A percentile compares a stretch with the other conserved stretches of the same genome.
Evolutionary conservation across 1,140 invertebrate genomes (phyloP).

Genomic region (Drosophila mojavensis): DNA sequence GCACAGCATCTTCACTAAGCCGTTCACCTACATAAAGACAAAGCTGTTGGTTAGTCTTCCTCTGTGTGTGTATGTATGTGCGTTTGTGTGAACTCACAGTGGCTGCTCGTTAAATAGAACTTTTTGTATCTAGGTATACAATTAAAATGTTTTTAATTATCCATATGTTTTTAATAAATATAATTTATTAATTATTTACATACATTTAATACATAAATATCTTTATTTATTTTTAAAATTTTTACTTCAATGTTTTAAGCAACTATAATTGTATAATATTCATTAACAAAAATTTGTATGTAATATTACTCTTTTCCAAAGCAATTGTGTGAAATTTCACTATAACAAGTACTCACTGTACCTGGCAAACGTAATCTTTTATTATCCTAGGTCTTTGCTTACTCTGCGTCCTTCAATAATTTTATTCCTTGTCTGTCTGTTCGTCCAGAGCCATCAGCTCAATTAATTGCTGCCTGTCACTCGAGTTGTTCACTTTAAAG

Average conservation of each 20-base stretch:
- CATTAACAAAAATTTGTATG: too few species aligned
- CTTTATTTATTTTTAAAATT: too few species aligned
- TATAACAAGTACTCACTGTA: not conserved
- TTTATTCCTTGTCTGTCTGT: conserved; percentile 29
- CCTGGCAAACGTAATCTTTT: conserved; percentile 16
- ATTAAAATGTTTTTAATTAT: not conserved
- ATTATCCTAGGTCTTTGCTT: conserved; percentile 34
- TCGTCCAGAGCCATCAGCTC: conserved; percentile 19
- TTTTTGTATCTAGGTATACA: not conserved
- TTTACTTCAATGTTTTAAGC: too few species aligned
- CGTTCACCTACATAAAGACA: conserved; percentile 32
- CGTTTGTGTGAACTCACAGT: not conserved
- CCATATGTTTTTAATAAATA: too few species aligned
- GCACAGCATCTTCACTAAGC: conserved; percentile 30
- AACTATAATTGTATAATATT: too few species aligned
- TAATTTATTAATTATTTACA: too few species aligned
- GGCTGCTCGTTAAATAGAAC: not conserved
- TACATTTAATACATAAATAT: too few species aligned
- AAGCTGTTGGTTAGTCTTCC: conserved; percentile 6
- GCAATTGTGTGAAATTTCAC: not conserved
- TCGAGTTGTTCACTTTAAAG: conserved; percentile 34
- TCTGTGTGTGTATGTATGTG: not conserved
- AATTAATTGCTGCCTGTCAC: conserved; percentile 45
- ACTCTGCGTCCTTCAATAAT: conserved; percentile 26
- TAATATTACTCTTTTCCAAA: too few species aligned